Evolutionary conservation across 2,113 vertebrate genomes (phyloP), one percentile per base, ranked within the genome.

Genomic region (human): DNA sequence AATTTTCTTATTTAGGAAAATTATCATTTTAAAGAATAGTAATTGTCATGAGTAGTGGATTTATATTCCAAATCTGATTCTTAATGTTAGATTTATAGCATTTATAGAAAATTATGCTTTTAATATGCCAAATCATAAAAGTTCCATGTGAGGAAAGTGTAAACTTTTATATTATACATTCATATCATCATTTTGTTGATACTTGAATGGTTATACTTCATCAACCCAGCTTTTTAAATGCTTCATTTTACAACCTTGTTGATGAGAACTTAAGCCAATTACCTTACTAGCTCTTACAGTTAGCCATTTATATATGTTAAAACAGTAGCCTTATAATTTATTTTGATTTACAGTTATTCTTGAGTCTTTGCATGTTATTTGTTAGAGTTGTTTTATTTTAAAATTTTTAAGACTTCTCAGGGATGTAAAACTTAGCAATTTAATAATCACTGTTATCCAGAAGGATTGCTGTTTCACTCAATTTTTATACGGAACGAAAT

Each of bases 21-120:
- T 70, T 27, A 45, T 79, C 20, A 32, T 86, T 90, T 97, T 93
- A 91, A 91, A 48, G 18, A 82, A 66, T 52, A 94, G 40, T 91
- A 93, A 43, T 68, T 92, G 30, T 57, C 40, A 89, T 90, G 22
- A 92, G 92, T 82, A 73, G 48, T 80, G 12, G 50, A 90, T 79
- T 97, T 96, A 79, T 70, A 83, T 89, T 92, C 32, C 40, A 89
- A 72, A 84, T 93, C 64, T 76, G 43, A 88, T 83, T 97, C 66
- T 95, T 93, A 93, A 68, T 89, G 48, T 93, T 92, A 92, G 59
- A 87, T 82, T 68, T 97, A 61, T 88, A 76, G 30, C 84, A 94
- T 94, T 95, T 89, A 68, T 68, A 78, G 87, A 68, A 89, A 78
- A 82, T 66, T 80, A 66, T 93, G 57, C 27, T 93, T 94, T 81